Conservation (phyloP, 2,113 vertebrate species). For the Seriola dumerili region DNA sequence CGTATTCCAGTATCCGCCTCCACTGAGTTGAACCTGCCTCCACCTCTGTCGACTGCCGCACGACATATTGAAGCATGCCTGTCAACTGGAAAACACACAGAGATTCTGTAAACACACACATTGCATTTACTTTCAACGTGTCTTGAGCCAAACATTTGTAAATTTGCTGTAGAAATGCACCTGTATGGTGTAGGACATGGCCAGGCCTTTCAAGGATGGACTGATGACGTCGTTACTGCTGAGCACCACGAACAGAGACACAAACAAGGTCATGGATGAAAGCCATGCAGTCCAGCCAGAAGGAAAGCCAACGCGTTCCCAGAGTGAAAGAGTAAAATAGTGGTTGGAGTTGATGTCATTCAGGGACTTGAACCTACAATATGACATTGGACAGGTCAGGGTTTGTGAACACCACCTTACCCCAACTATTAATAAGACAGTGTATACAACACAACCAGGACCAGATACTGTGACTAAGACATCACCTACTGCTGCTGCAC, state of each 20-base stretch:
- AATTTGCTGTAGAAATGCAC: slow-evolving; percentile 40
- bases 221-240: slow-evolving; percentile 71
- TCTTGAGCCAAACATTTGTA: slow-evolving; percentile 38
- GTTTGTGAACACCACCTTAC: neutral
- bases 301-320: slow-evolving; percentile 86
- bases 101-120: neutral
- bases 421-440: neutral
- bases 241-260: slow-evolving; percentile 84
- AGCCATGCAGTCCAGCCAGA: slow-evolving; percentile 84
- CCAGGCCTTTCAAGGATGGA: slow-evolving; percentile 85
- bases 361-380: slow-evolving; percentile 84
- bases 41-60: slow-evolving; percentile 81
- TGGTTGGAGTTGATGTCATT: slow-evolving; percentile 85
- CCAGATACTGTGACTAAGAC: neutral
- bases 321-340: slow-evolving; percentile 82
- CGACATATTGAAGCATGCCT: slow-evolving; percentile 84
- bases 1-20: slow-evolving; percentile 86
- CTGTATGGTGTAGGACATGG: slow-evolving; percentile 87
- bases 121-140: slow-evolving; percentile 62
- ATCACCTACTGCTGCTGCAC: neutral
- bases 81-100: slow-evolving; percentile 76
- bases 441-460: too few species aligned
- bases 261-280: slow-evolving; percentile 71
- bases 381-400: neutral
- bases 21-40: slow-evolving; percentile 87